Evolutionary conservation across 2,113 vertebrate species (phyloP), one percentile per base, ranked within the genome.

Genomic region (Syngnathus floridae): DNA sequence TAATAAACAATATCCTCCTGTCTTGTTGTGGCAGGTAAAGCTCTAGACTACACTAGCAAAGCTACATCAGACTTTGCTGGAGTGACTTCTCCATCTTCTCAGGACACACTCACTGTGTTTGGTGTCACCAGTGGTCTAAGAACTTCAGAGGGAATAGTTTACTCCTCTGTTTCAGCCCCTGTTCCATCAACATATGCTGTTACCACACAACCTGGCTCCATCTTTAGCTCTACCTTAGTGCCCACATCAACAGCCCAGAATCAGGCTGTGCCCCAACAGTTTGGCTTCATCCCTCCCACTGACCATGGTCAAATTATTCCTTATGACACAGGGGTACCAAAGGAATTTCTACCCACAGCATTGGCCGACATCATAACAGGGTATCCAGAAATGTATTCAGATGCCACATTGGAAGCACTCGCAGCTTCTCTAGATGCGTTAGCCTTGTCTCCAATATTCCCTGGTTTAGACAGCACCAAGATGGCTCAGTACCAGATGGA

Each of bases 41-140:
- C 95, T 88, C 90, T 96, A 91, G 94, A 98, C 92, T 97, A 95
- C 88, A 95, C 94, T 91, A 94, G 91, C 92, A 98, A 94, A 94
- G 92, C 90, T 66, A 84, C 91, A 89, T 89, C 90, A 90, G 58
- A 83, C 69, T 93, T 94, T 83, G 82, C 88, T 77, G 90, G 90
- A 62, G 90, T 92, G 84, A 91, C 89, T 71, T 85, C 92, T 56
- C 92, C 93, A 69, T 93, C 93, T 88, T 93, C 94, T 81, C 92
- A 95, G 81, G 90, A 90, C 77, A 84, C 91, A 70, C 83, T 93
- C 40, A 75, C 92, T 77, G 90, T 87, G 60, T 93, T 92, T 79
- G 91, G 92, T n/a, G 52, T 91, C 84, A 93, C 92, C 76, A 94
- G 88, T 92, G 91, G 91, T 73, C 89, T 95, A 77, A 93, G 92